Percentiles rank a stretch among this genome's conserved stretches.
Evolutionary conservation across 2,113 vertebrate genomes (phyloP).

Genomic region (Hystrix cristata): DNA sequence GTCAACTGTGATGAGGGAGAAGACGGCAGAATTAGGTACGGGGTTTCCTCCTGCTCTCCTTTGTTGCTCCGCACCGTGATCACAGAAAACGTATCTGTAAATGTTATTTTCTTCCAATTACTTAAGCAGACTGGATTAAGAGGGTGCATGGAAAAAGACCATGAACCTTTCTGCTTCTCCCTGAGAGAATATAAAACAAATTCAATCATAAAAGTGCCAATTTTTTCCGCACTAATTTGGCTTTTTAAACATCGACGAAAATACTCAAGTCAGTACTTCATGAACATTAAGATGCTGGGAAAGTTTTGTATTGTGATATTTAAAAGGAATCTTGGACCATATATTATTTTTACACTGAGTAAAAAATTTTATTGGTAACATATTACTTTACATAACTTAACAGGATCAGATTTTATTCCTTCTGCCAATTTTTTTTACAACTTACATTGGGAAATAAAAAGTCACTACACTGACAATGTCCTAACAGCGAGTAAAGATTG

Average conservation of each 20-base stretch:
- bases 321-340: constrained; percentile 53
- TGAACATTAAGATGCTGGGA: background rate
- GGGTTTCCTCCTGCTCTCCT: rapidly evolving
- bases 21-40: rapidly evolving
- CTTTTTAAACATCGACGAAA: constrained; percentile 33
- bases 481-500: rapidly evolving
- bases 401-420: constrained; percentile 35
- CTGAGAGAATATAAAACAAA: background rate
- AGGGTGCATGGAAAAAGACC: rapidly evolving
- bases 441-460: background rate
- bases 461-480: background rate
- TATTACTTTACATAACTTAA: constrained; percentile 14
- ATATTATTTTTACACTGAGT: constrained; percentile 5
- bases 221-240: background rate
- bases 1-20: rapidly evolving
- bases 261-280: background rate
- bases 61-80: background rate
- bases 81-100: rapidly evolving
- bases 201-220: background rate
- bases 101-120: rapidly evolving
- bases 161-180: background rate
- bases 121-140: too few relatives aligned
- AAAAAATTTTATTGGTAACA: constrained; percentile 37
- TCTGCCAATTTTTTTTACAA: constrained; percentile 28
- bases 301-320: constrained; percentile 53